Conservation (phyloP, 1,140 invertebrate genomes). For the Drosophila mauritiana region DNA sequence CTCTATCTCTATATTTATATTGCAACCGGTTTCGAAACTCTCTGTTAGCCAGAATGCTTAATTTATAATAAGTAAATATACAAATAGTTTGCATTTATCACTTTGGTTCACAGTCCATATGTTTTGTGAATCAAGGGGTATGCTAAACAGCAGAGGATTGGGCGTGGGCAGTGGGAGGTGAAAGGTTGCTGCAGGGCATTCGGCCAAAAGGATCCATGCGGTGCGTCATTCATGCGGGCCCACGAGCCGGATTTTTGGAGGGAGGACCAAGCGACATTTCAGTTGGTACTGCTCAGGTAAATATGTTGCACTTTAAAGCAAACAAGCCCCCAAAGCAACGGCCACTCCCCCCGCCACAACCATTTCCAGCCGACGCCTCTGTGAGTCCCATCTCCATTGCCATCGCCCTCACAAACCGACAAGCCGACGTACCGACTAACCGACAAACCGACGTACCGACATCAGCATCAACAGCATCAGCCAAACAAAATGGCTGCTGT, state of each 20-base stretch:
- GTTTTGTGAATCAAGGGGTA: slow-evolving; percentile 4
- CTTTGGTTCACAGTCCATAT: neutral
- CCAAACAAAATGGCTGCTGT: slow-evolving; percentile 51
- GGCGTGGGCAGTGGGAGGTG: neutral
- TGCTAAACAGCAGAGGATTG: slow-evolving; percentile 13
- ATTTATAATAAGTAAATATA: neutral
- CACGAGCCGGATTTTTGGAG: slow-evolving; percentile 1
- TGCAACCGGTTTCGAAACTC: too few relatives aligned
- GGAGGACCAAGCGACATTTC: neutral
- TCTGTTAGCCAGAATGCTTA: too few relatives aligned
- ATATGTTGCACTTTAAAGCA: slow-evolving; percentile 78
- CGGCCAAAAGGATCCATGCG: slow-evolving; percentile 48
- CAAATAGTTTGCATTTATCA: neutral
- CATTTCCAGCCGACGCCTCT: neutral
- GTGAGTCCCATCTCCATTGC: neutral
- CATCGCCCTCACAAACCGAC: neutral
- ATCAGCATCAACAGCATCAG: slow-evolving; percentile 34
- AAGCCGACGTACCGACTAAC: neutral
- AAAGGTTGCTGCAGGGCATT: slow-evolving; percentile 24
- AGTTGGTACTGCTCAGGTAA: slow-evolving; percentile 50
- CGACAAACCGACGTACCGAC: neutral
- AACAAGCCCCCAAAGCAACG: slow-evolving; percentile 44
- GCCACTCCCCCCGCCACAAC: neutral
- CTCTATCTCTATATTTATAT: too few relatives aligned
- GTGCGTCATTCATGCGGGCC: slow-evolving; percentile 75